Percentiles rank a stretch among this genome's conserved stretches.
These are phyloP conservation scores for Drepanosiphum platanoidis DNA, from an alignment of 2,888 invertebrate species.

Conservation along the genomic window DNA sequence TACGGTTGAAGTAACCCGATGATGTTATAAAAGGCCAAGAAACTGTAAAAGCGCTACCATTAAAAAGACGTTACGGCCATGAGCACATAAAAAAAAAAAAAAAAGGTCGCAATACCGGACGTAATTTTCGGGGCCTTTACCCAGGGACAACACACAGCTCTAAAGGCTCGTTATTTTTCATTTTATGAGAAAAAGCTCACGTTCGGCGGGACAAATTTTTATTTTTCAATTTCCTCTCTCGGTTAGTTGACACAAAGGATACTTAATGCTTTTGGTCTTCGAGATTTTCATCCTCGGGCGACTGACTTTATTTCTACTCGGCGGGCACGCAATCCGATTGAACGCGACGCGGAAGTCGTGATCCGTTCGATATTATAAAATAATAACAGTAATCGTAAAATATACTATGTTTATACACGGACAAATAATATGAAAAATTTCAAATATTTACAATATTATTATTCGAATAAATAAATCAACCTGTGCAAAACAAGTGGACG, in stretches of 20 bases:
- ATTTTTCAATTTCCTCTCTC: conserved; percentile 59
- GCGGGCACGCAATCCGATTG: conserved; percentile 7
- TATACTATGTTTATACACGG: not conserved
- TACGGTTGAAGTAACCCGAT: conserved; percentile 60
- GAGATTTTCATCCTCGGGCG: conserved; percentile 42
- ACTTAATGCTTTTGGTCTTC: conserved; percentile 49
- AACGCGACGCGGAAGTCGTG: not conserved
- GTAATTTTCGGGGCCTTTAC: conserved; percentile 60
- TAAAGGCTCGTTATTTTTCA: conserved; percentile 59
- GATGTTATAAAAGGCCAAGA: conserved; percentile 57
- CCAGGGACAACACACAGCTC: conserved; percentile 23
- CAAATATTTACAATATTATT: too few relatives aligned
- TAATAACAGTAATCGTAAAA: not conserved
- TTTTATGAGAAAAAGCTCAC: conserved; percentile 59
- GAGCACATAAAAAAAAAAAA: conserved; percentile 38
- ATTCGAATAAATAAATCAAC: not conserved
- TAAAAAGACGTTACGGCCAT: conserved; percentile 57
- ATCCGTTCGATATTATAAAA: conserved; percentile 15
- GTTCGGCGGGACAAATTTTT: conserved; percentile 53
- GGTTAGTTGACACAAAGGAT: conserved; percentile 54
- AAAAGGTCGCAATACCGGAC: conserved; percentile 55
- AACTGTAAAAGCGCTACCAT: conserved; percentile 61
- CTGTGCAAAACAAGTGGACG: not conserved
- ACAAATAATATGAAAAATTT: not conserved
- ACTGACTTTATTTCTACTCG: conserved; percentile 23